Percentiles rank a stretch among this genome's conserved stretches.
Conservation (phyloP, 2,888 invertebrate genomes). For the Saturnia pavonia region DNA sequence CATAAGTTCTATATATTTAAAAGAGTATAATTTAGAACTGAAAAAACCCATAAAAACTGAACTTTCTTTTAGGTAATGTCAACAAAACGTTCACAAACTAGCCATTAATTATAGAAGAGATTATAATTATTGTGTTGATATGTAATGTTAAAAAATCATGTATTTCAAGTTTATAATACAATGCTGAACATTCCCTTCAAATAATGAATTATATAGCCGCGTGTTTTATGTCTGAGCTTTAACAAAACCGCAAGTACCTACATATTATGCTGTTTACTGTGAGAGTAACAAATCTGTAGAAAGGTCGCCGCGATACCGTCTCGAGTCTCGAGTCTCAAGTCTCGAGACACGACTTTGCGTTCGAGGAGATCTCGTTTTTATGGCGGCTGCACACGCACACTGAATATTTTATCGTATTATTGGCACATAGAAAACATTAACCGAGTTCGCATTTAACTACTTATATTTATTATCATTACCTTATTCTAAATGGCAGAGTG, state of each 20-base stretch:
- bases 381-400: constrained; percentile 3
- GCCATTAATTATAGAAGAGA: too few relatives aligned
- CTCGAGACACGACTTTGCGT: constrained; percentile 8
- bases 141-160: background rate
- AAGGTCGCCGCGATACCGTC: constrained; percentile 12
- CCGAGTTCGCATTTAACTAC: background rate
- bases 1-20: too few relatives aligned
- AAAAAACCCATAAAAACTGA: too few relatives aligned
- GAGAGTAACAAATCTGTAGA: constrained; percentile 10
- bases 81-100: too few relatives aligned
- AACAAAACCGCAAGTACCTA: background rate
- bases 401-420: constrained; percentile 9
- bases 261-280: background rate
- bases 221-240: background rate
- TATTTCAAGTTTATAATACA: too few relatives aligned
- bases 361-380: constrained; percentile 9
- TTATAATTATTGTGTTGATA: too few relatives aligned
- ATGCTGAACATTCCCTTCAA: too few relatives aligned
- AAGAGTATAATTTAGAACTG: too few relatives aligned
- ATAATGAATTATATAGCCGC: too few relatives aligned
- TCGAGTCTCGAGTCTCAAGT: background rate
- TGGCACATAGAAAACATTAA: background rate
- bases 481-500: background rate
- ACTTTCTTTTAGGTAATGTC: too few relatives aligned
- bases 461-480: background rate